Conservation (phyloP, 2,113 vertebrate genomes). For the Bothrops jararaca region DNA sequence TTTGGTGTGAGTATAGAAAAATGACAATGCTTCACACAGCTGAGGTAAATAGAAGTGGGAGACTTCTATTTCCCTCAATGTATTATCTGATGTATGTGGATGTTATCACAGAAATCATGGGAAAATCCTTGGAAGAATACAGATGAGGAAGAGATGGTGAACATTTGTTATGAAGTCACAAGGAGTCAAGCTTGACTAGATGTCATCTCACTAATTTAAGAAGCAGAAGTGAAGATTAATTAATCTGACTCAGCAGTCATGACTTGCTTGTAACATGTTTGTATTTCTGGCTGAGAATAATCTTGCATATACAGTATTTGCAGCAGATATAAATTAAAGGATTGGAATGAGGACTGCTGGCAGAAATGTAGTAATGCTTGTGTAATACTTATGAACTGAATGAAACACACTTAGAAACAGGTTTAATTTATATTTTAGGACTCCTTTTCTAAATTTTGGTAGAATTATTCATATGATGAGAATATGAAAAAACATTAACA, state of each 20-base stretch:
- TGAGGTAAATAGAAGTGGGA: not conserved
- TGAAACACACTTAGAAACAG: not conserved
- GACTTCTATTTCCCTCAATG: not conserved
- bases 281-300: not conserved
- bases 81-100: not conserved
- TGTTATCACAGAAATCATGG: not conserved
- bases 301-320: not conserved
- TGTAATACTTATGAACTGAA: not conserved
- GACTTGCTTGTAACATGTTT: not conserved
- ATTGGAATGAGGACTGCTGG: not conserved
- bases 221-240: not conserved
- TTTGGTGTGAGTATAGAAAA: not conserved
- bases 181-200: not conserved
- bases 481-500: not conserved
- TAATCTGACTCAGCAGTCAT: not conserved
- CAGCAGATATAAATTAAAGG: not conserved
- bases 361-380: not conserved
- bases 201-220: not conserved
- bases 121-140: not conserved
- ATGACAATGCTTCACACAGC: not conserved
- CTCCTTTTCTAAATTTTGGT: not conserved
- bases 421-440: not conserved
- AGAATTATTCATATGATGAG: not conserved
- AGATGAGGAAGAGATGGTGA: not conserved
- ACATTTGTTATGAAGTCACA: not conserved